Conservation (phyloP, 2,888 invertebrate species). For the Ectemnius lituratus region DNA sequence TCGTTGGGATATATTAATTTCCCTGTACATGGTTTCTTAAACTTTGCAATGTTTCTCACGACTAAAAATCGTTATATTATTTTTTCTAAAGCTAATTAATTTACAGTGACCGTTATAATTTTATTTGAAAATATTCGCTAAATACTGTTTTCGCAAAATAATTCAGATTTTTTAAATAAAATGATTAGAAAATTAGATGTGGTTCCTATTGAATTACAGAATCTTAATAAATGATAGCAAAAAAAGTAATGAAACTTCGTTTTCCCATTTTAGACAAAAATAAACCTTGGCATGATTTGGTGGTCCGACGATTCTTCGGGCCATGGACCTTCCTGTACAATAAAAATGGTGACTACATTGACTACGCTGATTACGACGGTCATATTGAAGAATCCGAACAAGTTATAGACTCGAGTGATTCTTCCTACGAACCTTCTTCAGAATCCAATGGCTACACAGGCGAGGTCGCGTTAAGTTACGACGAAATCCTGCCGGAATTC, state of each 20-base stretch:
- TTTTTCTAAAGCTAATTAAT: no score
- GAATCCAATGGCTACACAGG: slow-evolving; percentile 20
- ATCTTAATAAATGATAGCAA: no score
- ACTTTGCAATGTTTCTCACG: no score
- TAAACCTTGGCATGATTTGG: slow-evolving; percentile 33
- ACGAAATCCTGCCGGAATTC: slow-evolving; percentile 14
- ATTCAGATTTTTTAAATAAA: no score
- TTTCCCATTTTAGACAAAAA: slow-evolving; percentile 13
- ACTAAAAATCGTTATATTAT: no score
- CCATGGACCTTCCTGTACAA: slow-evolving; percentile 49
- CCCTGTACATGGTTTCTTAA: no score
- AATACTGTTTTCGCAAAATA: no score
- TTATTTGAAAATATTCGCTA: no score
- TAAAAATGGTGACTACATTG: slow-evolving; percentile 55
- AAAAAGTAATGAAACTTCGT: neutral
- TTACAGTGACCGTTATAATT: no score
- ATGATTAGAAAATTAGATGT: no score
- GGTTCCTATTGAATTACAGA: no score
- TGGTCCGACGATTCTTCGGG: slow-evolving; percentile 50
- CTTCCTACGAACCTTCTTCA: neutral
- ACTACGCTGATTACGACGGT: slow-evolving; percentile 58
- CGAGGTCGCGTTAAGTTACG: slow-evolving; percentile 10
- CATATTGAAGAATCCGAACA: slow-evolving; percentile 37
- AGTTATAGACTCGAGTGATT: slow-evolving; percentile 17
- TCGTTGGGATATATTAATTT: no score